A percentile compares a stretch with the other conserved stretches of the same genome.
These are phyloP conservation scores for Halcyon leucocephala DNA, from an alignment of 2,797 vertebrate species.

Conservation along the genomic window DNA sequence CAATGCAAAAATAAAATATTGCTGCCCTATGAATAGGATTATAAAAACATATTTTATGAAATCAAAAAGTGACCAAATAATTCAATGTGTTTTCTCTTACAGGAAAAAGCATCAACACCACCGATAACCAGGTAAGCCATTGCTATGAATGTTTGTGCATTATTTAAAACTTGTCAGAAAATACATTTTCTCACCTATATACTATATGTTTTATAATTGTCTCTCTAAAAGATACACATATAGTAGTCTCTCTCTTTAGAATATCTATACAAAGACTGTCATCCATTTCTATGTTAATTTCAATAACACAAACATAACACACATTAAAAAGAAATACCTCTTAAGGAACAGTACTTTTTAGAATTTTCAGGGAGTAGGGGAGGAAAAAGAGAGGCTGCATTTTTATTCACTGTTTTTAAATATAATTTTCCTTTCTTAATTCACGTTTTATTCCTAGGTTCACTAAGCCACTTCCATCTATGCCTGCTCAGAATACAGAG, in stretches of 20 bases:
- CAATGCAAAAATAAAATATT: neutral
- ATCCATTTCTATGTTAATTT: neutral
- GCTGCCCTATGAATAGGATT: neutral
- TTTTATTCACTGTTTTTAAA: neutral
- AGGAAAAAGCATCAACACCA: constrained; percentile 60
- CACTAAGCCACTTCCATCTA: constrained; percentile 38
- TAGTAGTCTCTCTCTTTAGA: neutral
- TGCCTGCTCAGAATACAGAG: neutral
- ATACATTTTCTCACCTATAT: neutral
- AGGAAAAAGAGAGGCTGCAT: neutral
- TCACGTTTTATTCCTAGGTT: constrained; percentile 12
- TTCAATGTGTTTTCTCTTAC: constrained; percentile 26
- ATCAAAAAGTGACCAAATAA: neutral
- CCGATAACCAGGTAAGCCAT: constrained; percentile 59
- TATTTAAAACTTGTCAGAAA: constrained; percentile 8
- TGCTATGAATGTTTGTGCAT: neutral
- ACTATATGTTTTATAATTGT: neutral
- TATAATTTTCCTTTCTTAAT: neutral
- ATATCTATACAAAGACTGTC: neutral
- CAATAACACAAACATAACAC: neutral
- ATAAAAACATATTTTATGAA: neutral
- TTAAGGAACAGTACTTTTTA: neutral
- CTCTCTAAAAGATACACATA: neutral
- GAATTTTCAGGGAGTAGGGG: neutral
- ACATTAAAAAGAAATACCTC: neutral